Base-by-base conservation (phyloP, 2,113 vertebrate species). In the Chloropsis cyanopogon region DNA sequence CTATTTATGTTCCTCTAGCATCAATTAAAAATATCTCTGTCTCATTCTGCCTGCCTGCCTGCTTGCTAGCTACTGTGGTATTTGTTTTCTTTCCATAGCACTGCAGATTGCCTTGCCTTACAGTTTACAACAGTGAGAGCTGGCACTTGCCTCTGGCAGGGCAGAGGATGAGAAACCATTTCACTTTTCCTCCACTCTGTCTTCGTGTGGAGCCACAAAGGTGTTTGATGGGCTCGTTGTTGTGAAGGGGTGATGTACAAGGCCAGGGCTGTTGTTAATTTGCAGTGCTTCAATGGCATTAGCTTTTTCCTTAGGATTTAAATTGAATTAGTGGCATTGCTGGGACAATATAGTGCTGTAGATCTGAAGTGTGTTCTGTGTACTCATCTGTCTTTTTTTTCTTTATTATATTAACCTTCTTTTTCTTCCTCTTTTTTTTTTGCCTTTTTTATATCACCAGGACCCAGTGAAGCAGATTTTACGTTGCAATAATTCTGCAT, bases 11-110 rank as follows among this genome's bases (percentile, higher is more conserved):
- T 93, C 24, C 70, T 91, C 93, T 90, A 93, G 85, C 96, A 91
- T 95, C 97, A 96, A 95, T 98, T 96, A 97, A 96, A 97, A 97
- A 96, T 76, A 95, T 75, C 96, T 97, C 86, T 47, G n/a, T 95
- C 96, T 97, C 96, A 94, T 92, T 97, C n/a, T 93, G 88, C 96
- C 96, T 94, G 95, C 92, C 90, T 95, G 91, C 68, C 77, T 84
- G 91, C 68, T 71, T 86, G 88, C 85, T 89, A 91, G 91, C 93
- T 60, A 94, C 93, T 73, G 96, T 70, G 77, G 89, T 89, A 83
- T 92, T 93, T 68, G 14, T 73, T 89, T 86, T 91, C 96, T 96
- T 97, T 92, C 60, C 92, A 64, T 53, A 96, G 88, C 79, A 41
- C 88, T 77, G 82, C 22, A 60, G 88, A 96, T 66, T 83, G 76